Conservation (phyloP, 2,797 vertebrate species). For the Artibeus jamaicensis region DNA sequence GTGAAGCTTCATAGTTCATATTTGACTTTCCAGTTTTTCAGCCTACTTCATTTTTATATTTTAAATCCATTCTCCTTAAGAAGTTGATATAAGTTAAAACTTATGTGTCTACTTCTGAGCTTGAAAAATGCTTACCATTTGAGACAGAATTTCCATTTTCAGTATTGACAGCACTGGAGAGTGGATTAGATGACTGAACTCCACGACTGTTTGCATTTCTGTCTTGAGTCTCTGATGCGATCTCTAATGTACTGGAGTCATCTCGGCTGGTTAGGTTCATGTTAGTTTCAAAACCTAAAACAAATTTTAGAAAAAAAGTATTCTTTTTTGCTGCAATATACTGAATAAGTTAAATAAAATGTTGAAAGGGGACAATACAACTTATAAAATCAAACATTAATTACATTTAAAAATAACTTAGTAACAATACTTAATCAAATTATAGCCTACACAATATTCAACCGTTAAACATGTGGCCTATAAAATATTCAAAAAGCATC, state of each 20-base stretch:
- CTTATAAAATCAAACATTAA: background rate
- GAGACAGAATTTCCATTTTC: conserved; percentile 96
- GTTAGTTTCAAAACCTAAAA: conserved; percentile 92
- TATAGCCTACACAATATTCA: background rate
- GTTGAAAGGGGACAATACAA: background rate
- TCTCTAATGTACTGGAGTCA: conserved; percentile 84
- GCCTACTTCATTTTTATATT: background rate
- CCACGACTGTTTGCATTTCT: conserved; percentile 95
- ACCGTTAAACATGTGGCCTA: background rate
- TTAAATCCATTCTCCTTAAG: conserved; percentile 14
- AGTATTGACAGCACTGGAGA: conserved; percentile 84
- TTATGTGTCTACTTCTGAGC: conserved; percentile 46
- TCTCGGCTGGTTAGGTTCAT: conserved; percentile 91
- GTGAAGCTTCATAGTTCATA: conserved; percentile 22
- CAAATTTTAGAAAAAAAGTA: conserved; percentile 53
- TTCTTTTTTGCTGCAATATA: background rate
- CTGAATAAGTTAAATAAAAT: background rate
- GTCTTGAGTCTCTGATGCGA: conserved; percentile 90
- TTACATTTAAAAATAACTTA: background rate
- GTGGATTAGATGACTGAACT: conserved; percentile 78
- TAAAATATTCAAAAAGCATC: background rate
- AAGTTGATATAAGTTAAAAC: conserved; percentile 35
- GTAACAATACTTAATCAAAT: background rate
- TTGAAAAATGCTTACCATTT: conserved; percentile 87
- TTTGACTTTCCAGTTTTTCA: background rate